phyloP scores from a whole-genome alignment of 2,797 vertebrate species.

The Agapornis canus region DNA sequence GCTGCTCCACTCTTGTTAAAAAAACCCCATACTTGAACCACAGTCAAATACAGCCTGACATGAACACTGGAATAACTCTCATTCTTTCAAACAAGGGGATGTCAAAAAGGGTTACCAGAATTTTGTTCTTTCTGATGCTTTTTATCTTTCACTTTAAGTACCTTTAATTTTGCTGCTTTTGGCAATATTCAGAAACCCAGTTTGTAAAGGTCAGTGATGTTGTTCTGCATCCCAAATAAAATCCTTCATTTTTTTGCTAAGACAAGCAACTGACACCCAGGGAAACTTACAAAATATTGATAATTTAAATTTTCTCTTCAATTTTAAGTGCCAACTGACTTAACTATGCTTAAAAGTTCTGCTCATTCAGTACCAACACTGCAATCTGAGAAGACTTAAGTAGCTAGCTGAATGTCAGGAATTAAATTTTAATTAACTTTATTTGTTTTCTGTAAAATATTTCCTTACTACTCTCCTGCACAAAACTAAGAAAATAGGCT shows the following conservation, averaged over 20 bases:
- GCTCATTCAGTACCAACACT: neutral
- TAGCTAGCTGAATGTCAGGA: neutral
- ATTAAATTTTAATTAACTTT: neutral
- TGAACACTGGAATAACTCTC: accelerated
- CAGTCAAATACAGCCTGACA: neutral
- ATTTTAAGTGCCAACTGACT: neutral
- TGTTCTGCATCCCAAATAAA: neutral
- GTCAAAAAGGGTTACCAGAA: neutral
- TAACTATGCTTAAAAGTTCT: neutral
- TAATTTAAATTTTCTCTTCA: neutral
- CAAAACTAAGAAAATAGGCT: neutral
- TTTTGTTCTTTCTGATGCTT: neutral
- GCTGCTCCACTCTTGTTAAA: neutral
- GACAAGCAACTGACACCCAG: neutral
- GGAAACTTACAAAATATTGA: neutral
- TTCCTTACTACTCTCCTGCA: neutral
- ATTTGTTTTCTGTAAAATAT: neutral
- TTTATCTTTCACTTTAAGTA: neutral
- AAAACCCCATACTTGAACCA: neutral
- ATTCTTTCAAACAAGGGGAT: neutral
- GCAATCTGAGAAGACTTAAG: neutral
- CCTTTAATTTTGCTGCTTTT: neutral
- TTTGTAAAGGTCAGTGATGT: neutral
- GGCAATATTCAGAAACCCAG: neutral
- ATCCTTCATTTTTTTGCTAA: neutral